Evolutionary conservation across 2,888 invertebrate genomes (phyloP).

Genomic region (Petrolisthes manimaculis): DNA sequence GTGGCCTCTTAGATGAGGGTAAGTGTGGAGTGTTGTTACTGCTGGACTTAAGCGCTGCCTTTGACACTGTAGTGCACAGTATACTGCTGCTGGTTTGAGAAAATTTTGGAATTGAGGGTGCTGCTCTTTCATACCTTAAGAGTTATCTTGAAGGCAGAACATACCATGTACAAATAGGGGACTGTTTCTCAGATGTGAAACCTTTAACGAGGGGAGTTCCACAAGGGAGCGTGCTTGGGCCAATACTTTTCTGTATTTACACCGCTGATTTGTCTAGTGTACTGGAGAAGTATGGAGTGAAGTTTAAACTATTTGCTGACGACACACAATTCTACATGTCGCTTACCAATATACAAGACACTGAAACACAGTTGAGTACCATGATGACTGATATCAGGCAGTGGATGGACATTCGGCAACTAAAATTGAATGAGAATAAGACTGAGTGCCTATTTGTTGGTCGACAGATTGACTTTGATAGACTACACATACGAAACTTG

Average conservation of each 20-base stretch:
- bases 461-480: too few relatives aligned
- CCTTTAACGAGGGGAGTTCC: conserved; percentile 13
- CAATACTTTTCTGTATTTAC: conserved; percentile 23
- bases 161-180: conserved; percentile 18
- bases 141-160: not conserved
- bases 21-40: conserved; percentile 3
- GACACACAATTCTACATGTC: conserved; percentile 30
- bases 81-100: not conserved
- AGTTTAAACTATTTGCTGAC: conserved; percentile 19
- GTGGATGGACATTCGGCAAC: conserved; percentile 26
- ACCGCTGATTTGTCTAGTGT: conserved; percentile 4
- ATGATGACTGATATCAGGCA: not conserved
- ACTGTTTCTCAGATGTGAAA: not conserved
- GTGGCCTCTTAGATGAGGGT: not conserved
- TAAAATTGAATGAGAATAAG: not conserved
- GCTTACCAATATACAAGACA: conserved; percentile 4
- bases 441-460: too few relatives aligned
- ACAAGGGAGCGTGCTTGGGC: conserved; percentile 23
- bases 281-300: conserved; percentile 18
- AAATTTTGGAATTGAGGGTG: too few relatives aligned
- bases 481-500: too few relatives aligned
- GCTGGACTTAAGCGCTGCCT: too few relatives aligned
- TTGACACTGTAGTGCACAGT: too few relatives aligned
- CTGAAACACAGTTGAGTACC: not conserved
- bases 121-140: too few relatives aligned